phyloP scores from a whole-genome alignment of 2,888 invertebrate genomes.

The Caenorhabditis doughertyi region DNA sequence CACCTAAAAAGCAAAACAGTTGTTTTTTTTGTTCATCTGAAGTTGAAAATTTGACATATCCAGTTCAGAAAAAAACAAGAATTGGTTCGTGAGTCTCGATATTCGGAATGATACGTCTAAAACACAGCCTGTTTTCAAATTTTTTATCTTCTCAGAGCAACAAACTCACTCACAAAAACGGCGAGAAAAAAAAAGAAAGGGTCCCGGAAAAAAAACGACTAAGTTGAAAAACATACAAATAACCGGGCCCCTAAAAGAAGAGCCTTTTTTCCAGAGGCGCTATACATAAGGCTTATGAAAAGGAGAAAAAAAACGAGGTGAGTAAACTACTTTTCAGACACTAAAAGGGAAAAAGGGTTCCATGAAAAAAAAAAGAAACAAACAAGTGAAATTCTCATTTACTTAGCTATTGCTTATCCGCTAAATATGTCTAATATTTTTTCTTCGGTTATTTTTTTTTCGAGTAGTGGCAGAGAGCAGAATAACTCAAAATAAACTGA shows the following conservation, averaged over 20 bases:
- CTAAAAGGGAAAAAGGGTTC: constrained; percentile 13
- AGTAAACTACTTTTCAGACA: constrained; percentile 51
- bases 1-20: constrained; percentile 2
- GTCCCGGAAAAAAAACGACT: constrained; percentile 40
- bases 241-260: constrained; percentile 29
- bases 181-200: neutral
- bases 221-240: constrained; percentile 59
- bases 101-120: constrained; percentile 50
- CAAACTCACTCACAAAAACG: constrained; percentile 4
- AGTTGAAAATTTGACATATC: constrained; percentile 26
- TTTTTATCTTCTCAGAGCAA: constrained; percentile 24
- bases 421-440: constrained; percentile 44
- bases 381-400: constrained; percentile 61
- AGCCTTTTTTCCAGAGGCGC: constrained; percentile 43
- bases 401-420: constrained; percentile 51
- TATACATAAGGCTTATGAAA: constrained; percentile 50
- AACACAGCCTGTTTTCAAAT: constrained; percentile 45
- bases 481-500: constrained; percentile 18
- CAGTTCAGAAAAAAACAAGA: constrained; percentile 5
- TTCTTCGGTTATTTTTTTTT: constrained; percentile 9
- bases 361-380: constrained; percentile 31
- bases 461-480: neutral
- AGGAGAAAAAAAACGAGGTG: constrained; percentile 36
- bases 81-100: constrained; percentile 15
- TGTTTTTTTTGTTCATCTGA: neutral